Percentiles rank a stretch among this genome's conserved stretches.
Evolutionary conservation across 2,797 vertebrate species (phyloP).

Genomic region (Esox masquinongy): DNA sequence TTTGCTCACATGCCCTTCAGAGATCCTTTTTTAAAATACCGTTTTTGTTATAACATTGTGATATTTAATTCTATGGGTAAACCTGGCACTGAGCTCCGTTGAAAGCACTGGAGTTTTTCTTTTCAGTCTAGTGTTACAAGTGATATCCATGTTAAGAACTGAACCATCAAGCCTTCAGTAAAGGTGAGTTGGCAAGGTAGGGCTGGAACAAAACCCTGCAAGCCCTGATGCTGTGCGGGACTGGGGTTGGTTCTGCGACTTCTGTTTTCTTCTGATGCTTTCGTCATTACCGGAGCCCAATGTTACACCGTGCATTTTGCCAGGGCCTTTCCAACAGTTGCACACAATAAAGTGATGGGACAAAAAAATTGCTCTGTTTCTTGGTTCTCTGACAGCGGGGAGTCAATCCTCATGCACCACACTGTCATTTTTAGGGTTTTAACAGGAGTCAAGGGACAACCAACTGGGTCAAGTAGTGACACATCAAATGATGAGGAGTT

Average conservation of each 20-base stretch:
- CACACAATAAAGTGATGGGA: slow-evolving; percentile 1
- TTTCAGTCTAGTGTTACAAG: too few relatives aligned
- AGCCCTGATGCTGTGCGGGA: not conserved
- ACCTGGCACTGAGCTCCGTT: too few relatives aligned
- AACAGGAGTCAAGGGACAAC: too few relatives aligned
- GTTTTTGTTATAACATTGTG: too few relatives aligned
- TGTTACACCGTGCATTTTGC: not conserved
- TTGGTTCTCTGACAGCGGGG: not conserved
- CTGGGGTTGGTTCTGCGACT: not conserved
- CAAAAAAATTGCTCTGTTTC: not conserved
- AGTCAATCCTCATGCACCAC: not conserved
- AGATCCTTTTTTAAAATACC: too few relatives aligned
- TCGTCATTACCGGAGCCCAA: not conserved
- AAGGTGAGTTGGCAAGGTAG: not conserved
- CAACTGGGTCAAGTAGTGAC: too few relatives aligned
- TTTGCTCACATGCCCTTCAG: too few relatives aligned
- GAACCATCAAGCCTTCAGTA: not conserved
- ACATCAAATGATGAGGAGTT: too few relatives aligned
- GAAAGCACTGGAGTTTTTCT: too few relatives aligned
- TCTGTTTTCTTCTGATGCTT: not conserved
- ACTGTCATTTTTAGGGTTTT: not conserved
- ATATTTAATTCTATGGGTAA: too few relatives aligned
- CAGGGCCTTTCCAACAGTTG: not conserved
- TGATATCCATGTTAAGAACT: too few relatives aligned
- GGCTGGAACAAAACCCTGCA: not conserved